phyloP scores from a whole-genome alignment of 1,140 invertebrate genomes.

The Psilanteris sp. region DNA sequence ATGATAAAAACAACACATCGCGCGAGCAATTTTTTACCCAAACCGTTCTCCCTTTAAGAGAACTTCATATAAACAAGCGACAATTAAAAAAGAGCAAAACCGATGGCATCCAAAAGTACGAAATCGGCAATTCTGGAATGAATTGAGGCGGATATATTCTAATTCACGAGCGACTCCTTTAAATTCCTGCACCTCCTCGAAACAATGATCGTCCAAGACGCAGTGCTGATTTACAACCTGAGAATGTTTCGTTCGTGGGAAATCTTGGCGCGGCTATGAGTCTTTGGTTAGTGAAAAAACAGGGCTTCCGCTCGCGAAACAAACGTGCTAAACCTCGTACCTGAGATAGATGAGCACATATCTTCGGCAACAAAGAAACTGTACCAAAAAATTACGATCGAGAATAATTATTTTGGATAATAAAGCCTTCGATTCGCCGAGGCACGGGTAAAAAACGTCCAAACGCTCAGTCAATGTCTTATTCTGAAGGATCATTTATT shows the following conservation, averaged over 20 bases:
- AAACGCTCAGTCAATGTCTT: slow-evolving; percentile 42
- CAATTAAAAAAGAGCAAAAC: slow-evolving; percentile 41
- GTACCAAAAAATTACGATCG: slow-evolving; percentile 45
- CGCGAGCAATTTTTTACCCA: too few relatives aligned
- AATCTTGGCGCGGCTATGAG: slow-evolving; percentile 66
- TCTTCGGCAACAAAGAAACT: slow-evolving; percentile 41
- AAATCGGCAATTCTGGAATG: slow-evolving; percentile 62
- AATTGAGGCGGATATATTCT: slow-evolving; percentile 64
- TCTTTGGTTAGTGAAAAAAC: slow-evolving; percentile 61
- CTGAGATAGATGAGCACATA: slow-evolving; percentile 44
- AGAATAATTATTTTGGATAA: slow-evolving; percentile 55
- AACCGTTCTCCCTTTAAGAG: neutral
- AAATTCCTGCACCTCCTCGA: slow-evolving; percentile 63
- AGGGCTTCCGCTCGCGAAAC: slow-evolving; percentile 61
- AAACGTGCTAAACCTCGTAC: slow-evolving; percentile 50
- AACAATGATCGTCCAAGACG: slow-evolving; percentile 64
- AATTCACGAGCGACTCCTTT: slow-evolving; percentile 63
- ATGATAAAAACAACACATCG: too few relatives aligned
- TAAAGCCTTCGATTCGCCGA: slow-evolving; percentile 23
- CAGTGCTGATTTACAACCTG: slow-evolving; percentile 68
- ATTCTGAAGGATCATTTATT: slow-evolving; percentile 27
- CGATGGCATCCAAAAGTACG: slow-evolving; percentile 28
- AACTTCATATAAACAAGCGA: slow-evolving; percentile 31
- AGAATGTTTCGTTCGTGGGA: slow-evolving; percentile 69
- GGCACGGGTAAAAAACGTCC: slow-evolving; percentile 14